Percentiles rank a stretch among this genome's conserved stretches.
These are phyloP conservation scores for Eupelmus urozonus DNA, from an alignment of 2,888 invertebrate genomes.

Conservation along the genomic window DNA sequence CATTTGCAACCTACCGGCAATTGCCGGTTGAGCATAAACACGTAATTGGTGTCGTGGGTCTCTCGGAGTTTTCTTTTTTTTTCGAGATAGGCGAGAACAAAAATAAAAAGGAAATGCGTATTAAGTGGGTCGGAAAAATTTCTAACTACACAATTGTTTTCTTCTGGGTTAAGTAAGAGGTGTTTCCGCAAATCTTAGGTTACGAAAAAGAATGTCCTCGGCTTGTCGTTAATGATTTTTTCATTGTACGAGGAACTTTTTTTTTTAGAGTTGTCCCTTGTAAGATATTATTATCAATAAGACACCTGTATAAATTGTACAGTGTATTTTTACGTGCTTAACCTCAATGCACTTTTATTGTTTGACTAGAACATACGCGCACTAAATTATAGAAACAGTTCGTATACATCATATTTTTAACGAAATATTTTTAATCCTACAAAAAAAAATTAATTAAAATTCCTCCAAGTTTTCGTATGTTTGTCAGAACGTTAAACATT, in stretches of 20 bases:
- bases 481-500: too few species aligned
- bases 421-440: too few species aligned
- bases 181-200: conserved; percentile 17
- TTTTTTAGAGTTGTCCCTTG: background rate
- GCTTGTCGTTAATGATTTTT: background rate
- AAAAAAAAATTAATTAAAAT: too few species aligned
- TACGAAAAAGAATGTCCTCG: conserved; percentile 1
- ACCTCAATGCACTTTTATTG: too few species aligned
- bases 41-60: conserved; percentile 29
- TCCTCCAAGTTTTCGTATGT: too few species aligned
- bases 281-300: too few species aligned
- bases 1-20: conserved; percentile 48
- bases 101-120: conserved; percentile 11
- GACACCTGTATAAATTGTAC: too few species aligned
- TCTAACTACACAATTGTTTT: conserved; percentile 7
- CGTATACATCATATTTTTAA: too few species aligned
- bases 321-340: too few species aligned
- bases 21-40: conserved; percentile 39
- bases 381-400: too few species aligned
- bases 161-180: background rate
- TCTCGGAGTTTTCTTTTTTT: conserved; percentile 31
- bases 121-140: conserved; percentile 46
- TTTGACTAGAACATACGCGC: too few species aligned
- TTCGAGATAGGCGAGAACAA: conserved; percentile 14
- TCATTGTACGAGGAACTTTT: conserved; percentile 2